Base-by-base conservation (phyloP, 2,888 invertebrate genomes). In the Eucera pruinosa region DNA sequence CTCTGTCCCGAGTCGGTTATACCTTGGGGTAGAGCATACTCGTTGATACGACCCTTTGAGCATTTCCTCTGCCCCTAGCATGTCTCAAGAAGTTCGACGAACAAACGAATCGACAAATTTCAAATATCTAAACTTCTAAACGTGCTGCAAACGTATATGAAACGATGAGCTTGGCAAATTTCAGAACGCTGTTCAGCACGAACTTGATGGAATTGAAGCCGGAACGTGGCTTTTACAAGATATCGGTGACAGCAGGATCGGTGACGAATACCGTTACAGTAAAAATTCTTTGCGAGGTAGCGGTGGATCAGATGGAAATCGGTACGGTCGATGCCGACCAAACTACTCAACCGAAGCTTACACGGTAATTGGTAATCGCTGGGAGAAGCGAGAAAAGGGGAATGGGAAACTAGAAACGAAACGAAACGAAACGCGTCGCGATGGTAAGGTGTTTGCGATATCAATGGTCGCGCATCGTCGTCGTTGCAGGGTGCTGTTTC, bases 241-340 rank as follows among this genome's bases (percentile, higher is more conserved):
- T 98, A 7, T 95, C 95, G 0, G 91, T 99, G 15, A 96, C 94
- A 75, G 97, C 96, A 2, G 95, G 95, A 55, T 92, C 93, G 62
- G 94, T 96, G 27, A 94, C 93, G 23, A 95, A 94, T 82, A 91
- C 93, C 1, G 90, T 94, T 6, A 93, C 92, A 23, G 93, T 95
- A 0, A 96, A 96, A 72, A 96, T 97, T 20, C 93, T 97, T 67
- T 96, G 97, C 0, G 95, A 96, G 83, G 95, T 97, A 0, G 94
- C 94, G 78, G 94, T 98, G 0, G 95, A 96, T 84, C 95, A 94
- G 67, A 94, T 97, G 57, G 98, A 98, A 92, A 94, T 99, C 57
- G 97, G 98, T 4, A 95, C 98, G 23, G 96, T 96, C 2, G 98
- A 99, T 91, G 95, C 97, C 5, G 98, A 99, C 92, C 97, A 98